Evolutionary conservation across 30 jellyfish, hydroid and myxozoan species (phyloP), one percentile per base, ranked within the genome.

Genomic region (Hydractinia symbiolongicarpus): DNA sequence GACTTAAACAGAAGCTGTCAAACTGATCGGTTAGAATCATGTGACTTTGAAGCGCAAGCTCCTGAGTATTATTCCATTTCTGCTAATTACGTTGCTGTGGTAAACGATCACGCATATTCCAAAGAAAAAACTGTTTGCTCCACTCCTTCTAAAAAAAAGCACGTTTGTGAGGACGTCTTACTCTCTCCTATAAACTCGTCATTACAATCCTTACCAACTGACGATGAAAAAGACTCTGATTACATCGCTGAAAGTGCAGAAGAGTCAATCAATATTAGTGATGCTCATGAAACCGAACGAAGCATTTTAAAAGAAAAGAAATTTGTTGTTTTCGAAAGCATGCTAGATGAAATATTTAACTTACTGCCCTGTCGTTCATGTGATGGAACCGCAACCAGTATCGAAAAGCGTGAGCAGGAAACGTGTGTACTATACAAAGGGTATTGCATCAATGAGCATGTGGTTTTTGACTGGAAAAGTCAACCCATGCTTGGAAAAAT

Each of bases 401-500:
- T 64, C 74, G 74, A 64, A n/a, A 64, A 64, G 40, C 19, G 74
- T 44, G 74, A 64, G 40, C 52, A n/a, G 19, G 74, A 6, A n/a
- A 64, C 74, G 9, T 64, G n/a, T n/a, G 74, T 64, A 30, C 44
- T 30, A 30, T 30, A 30, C 44, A 30, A 30, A 30, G 44, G 44
- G 44, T 30, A 30, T 30, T 30, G 44, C 44, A 30, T 30, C 44
- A 30, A 30, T 30, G 2, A 30, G 44, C 44, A 30, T 2, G n/a
- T n/a, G n/a, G n/a, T n/a, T n/a, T n/a, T n/a, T n/a, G n/a, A n/a
- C n/a, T n/a, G n/a, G n/a, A n/a, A n/a, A 30, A 71, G 80, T 53
- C 66, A 71, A 19, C 80, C 80, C 9, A 5, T 7, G 15, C 40
- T 71, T 49, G 80, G 80, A 71, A 71, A 71, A 71, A 71, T 71